phyloP scores from a whole-genome alignment of 2,113 vertebrate species.

The Cacatua alba region DNA sequence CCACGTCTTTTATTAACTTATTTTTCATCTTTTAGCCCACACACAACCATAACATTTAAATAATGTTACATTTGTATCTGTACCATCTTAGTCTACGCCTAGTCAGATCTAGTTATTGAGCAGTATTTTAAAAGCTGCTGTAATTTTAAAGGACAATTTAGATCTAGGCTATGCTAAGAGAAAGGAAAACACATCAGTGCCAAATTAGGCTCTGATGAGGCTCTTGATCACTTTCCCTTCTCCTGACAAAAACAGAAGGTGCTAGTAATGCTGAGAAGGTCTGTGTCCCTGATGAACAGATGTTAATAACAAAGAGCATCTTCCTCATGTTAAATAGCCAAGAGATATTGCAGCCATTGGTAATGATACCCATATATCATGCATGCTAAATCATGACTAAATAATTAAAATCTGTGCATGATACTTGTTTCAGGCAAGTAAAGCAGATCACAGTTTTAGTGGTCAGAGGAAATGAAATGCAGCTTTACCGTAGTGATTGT shows the following conservation, averaged over 20 bases:
- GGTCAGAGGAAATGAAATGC: conserved; percentile 85
- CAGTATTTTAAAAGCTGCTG: conserved; percentile 36
- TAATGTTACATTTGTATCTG: conserved; percentile 10
- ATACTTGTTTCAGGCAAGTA: conserved; percentile 67
- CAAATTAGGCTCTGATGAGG: conserved; percentile 91
- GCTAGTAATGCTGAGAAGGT: conserved; percentile 84
- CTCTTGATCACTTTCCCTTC: conserved; percentile 87
- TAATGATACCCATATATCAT: conserved; percentile 72
- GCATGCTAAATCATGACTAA: conserved; percentile 66
- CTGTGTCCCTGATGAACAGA: conserved; percentile 84
- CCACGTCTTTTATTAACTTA: conserved; percentile 46
- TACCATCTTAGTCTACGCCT: neutral
- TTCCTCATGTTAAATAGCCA: conserved; percentile 87
- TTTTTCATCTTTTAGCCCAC: conserved; percentile 60
- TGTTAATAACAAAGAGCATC: conserved; percentile 89
- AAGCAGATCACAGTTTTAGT: conserved; percentile 78
- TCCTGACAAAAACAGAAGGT: conserved; percentile 89
- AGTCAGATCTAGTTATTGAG: conserved; percentile 52
- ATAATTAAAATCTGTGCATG: conserved; percentile 69
- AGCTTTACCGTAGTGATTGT: conserved; percentile 81
- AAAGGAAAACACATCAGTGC: conserved; percentile 86
- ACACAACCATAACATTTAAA: conserved; percentile 33
- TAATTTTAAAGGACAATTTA: conserved; percentile 64
- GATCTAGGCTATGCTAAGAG: conserved; percentile 17
- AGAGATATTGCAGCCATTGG: conserved; percentile 83